Evolutionary conservation across 2,113 vertebrate genomes (phyloP).

Genomic region (Mormyrus iriodes): DNA sequence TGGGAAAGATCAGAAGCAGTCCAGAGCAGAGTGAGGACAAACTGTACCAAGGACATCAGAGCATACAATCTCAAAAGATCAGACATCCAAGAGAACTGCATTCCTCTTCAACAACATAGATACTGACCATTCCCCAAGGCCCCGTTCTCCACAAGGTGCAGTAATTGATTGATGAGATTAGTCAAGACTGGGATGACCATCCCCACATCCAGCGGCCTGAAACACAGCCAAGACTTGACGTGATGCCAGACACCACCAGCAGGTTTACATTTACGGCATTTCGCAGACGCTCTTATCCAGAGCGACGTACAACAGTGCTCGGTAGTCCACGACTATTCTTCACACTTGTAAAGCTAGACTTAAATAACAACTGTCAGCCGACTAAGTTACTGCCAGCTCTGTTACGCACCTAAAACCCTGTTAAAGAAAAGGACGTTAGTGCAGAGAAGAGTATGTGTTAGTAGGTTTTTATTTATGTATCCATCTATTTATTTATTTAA

Average conservation of each 20-base stretch:
- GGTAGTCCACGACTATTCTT: no score
- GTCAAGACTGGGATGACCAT: slow-evolving; percentile 55
- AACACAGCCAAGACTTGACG: slow-evolving; percentile 11
- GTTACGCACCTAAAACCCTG: no score
- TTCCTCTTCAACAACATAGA: background rate
- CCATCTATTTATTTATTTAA: no score
- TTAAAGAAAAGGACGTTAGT: no score
- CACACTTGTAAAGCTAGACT: no score
- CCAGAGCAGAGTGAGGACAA: background rate
- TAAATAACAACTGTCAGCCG: no score
- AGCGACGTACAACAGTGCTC: no score
- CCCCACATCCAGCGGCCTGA: slow-evolving; percentile 70
- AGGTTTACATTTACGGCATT: no score
- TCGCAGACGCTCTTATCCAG: no score
- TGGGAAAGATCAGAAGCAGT: slow-evolving; percentile 40
- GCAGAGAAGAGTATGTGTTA: no score
- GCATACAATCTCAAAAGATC: background rate
- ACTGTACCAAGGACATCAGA: background rate
- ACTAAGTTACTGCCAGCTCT: no score
- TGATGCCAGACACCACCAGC: background rate
- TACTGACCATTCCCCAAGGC: slow-evolving; percentile 72
- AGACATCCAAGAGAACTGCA: background rate
- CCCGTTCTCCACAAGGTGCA: slow-evolving; percentile 62
- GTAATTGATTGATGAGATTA: slow-evolving; percentile 63
- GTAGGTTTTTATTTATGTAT: no score